Conservation (phyloP, 2,888 invertebrate species). For the Athripsodes cinereus region DNA sequence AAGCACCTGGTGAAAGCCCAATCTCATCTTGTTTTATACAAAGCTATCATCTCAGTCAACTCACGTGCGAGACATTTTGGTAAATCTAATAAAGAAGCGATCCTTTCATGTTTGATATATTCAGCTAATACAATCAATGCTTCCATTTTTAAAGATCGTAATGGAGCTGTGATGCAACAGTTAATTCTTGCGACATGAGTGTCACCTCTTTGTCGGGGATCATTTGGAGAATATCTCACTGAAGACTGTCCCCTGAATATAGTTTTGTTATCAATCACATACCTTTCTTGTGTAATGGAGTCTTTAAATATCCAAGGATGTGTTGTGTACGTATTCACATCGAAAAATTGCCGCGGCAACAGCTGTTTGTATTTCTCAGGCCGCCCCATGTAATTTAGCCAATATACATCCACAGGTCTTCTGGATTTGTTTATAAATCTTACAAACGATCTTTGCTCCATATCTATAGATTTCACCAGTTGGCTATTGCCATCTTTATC, state of each 20-base stretch:
- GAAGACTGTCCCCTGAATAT: slow-evolving; percentile 23
- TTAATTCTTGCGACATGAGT: slow-evolving; percentile 30
- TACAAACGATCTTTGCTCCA: slow-evolving; percentile 10
- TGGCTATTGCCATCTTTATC: slow-evolving; percentile 16
- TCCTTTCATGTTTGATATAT: slow-evolving; percentile 33
- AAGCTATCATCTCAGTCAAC: slow-evolving; percentile 30
- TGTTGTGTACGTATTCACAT: slow-evolving; percentile 69
- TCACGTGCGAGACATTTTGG: slow-evolving; percentile 42
- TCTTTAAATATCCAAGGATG: slow-evolving; percentile 86
- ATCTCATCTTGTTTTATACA: not conserved
- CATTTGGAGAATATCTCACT: slow-evolving; percentile 29
- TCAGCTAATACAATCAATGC: slow-evolving; percentile 44
- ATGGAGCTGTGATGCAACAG: slow-evolving; percentile 49
- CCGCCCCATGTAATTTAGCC: slow-evolving; percentile 70
- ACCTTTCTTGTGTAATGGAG: slow-evolving; percentile 57
- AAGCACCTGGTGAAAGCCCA: too few species aligned
- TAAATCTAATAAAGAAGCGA: slow-evolving; percentile 38
- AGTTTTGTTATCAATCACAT: slow-evolving; percentile 51
- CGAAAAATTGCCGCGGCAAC: slow-evolving; percentile 47
- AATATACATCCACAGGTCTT: slow-evolving; percentile 56
- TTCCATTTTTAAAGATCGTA: slow-evolving; percentile 45
- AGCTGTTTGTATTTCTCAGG: slow-evolving; percentile 56
- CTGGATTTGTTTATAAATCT: slow-evolving; percentile 38
- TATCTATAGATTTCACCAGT: slow-evolving; percentile 13
- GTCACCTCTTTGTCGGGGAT: slow-evolving; percentile 18